A percentile compares a stretch with the other conserved stretches of the same genome.
Conservation (phyloP, 2,888 invertebrate species). For the Dynastes hyllus region DNA sequence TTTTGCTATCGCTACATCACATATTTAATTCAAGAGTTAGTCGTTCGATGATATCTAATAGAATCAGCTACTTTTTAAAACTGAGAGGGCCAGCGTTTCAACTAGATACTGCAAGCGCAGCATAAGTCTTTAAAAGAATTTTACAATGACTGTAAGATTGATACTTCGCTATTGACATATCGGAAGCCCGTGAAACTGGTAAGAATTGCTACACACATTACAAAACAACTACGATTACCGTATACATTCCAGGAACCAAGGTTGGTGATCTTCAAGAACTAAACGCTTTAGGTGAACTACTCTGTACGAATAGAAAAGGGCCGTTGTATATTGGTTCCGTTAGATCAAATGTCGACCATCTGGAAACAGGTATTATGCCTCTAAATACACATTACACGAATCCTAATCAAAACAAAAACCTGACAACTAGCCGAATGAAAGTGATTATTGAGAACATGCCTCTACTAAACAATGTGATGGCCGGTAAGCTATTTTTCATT, state of each 20-base stretch:
- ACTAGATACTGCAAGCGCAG: no score
- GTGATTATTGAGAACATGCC: constrained; percentile 84
- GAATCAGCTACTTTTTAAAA: no score
- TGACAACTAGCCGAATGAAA: constrained; percentile 77
- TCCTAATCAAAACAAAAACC: constrained; percentile 71
- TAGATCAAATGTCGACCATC: constrained; percentile 95
- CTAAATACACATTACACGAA: constrained; percentile 86
- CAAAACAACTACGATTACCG: no score
- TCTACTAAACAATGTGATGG: constrained; percentile 78
- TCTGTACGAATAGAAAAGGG: constrained; percentile 83
- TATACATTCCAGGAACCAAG: constrained; percentile 70
- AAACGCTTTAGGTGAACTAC: constrained; percentile 85
- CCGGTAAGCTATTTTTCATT: constrained; percentile 71
- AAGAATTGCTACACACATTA: no score
- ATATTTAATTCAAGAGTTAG: no score
- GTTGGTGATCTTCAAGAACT: constrained; percentile 96
- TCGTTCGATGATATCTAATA: no score
- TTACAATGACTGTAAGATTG: no score
- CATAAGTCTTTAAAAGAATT: no score
- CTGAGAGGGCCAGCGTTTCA: no score
- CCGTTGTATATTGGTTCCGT: constrained; percentile 91
- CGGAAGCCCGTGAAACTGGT: no score
- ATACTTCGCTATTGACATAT: no score
- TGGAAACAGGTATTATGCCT: constrained; percentile 86
- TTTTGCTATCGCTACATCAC: no score